A percentile compares a stretch with the other conserved stretches of the same genome.
Conservation (phyloP, 2,888 invertebrate species). For the Idaea biselata region DNA sequence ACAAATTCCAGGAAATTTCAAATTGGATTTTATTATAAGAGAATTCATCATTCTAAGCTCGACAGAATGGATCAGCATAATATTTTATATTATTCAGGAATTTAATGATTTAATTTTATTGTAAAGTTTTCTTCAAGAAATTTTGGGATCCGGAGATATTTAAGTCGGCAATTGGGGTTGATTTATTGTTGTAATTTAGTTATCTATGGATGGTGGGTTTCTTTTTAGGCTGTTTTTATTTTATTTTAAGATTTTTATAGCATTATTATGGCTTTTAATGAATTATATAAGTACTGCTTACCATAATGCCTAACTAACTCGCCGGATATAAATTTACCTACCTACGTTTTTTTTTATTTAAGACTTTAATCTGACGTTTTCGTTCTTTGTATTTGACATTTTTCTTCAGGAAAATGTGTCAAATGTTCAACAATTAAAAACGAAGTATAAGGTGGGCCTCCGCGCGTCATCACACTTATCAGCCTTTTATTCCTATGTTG, state of each 20-base stretch:
- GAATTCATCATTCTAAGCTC: slow-evolving; percentile 7
- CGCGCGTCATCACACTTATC: no score
- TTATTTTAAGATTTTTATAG: not conserved
- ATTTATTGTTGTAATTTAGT: not conserved
- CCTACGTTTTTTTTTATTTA: no score
- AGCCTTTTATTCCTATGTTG: no score
- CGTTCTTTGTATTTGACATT: no score
- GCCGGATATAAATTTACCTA: not conserved
- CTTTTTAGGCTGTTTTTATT: not conserved
- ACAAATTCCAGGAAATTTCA: slow-evolving; percentile 14
- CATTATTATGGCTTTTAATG: not conserved
- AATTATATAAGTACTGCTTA: not conserved
- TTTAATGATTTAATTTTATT: slow-evolving; percentile 1
- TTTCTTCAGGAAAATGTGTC: no score
- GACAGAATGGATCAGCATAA: slow-evolving; percentile 1
- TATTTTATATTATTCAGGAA: not conserved
- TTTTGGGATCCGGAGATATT: not conserved
- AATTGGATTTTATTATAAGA: slow-evolving; percentile 5
- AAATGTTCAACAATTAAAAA: no score
- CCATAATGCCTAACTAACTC: not conserved
- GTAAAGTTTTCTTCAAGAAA: not conserved
- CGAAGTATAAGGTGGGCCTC: no score
- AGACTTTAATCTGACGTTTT: no score
- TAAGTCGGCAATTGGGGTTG: not conserved
- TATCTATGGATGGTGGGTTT: not conserved